Base-by-base conservation (phyloP, 2,888 invertebrate genomes). In the Dynastes hyllus region DNA sequence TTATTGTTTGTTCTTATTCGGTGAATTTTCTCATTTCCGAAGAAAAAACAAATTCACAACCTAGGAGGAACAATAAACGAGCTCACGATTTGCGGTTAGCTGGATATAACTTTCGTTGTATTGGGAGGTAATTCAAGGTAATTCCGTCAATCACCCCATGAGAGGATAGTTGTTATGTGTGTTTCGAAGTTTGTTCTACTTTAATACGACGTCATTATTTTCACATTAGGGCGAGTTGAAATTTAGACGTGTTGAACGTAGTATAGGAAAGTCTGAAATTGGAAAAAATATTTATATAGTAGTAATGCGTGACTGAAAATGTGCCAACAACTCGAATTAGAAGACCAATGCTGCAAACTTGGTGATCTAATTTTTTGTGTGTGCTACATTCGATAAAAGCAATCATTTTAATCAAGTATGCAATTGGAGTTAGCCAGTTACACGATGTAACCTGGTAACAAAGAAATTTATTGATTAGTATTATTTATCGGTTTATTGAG, bases 81-180 rank as follows among this genome's bases (percentile, higher is more conserved):
- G 27, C 40, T 67, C 67, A 67, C 67, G 67, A 67, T 67, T 67
- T 67, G 67, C 67, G 67, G 65, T 45, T 67, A 1, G 67, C 16
- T 67, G 40, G 27, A 45, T 67, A 40, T 67, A 67, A 67, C 67
- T 67, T 67, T 22, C 11, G 40, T 45, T 45, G 40, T 67, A 45
- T 67, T 67, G 37, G 37, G 8, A 40, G 16, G 45, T 67, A 67
- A 67, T 67, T 40, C 40, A 45, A 40, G 67, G 45, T 16, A 67
- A 67, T 67, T 67, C 16, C 16, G 67, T 67, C 40, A 45, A 45
- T 67, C 67, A 29, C 45, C 67, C 22, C n/a, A 6, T 16, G 67
- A 67, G 67, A 67, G 67, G n/a, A 45, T 29, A 22, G 67, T 45
- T 65, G n/a, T 37, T 22, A 45, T 67, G 37, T 45, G 22, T 5